phyloP scores from a whole-genome alignment of 2,888 invertebrate species.

The Leptinotarsa peninsularis region DNA sequence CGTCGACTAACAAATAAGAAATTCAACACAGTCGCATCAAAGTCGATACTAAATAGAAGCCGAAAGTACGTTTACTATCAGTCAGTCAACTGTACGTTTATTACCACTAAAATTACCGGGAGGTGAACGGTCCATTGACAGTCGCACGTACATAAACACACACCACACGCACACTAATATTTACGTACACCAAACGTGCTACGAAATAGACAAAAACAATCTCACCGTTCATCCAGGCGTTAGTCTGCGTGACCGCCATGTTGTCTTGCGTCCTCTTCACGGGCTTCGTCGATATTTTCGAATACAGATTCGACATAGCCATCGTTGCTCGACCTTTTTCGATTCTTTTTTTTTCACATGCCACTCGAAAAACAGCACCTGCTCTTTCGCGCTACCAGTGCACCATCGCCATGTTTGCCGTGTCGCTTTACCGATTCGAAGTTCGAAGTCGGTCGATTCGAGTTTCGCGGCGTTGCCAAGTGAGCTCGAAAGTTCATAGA shows the following conservation, averaged over 20 bases:
- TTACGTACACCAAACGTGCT: not conserved
- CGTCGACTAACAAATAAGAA: no score
- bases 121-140: not conserved
- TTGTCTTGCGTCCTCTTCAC: constrained; percentile 76
- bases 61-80: no score
- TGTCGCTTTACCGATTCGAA: not conserved
- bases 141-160: not conserved
- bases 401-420: not conserved
- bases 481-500: not conserved
- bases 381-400: not conserved
- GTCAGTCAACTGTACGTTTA: no score
- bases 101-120: no score
- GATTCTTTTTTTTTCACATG: not conserved
- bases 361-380: constrained; percentile 5
- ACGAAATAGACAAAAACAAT: constrained; percentile 28
- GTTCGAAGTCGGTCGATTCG: not conserved
- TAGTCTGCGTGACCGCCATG: constrained; percentile 83
- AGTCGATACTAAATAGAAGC: no score
- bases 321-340: constrained; percentile 54
- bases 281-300: constrained; percentile 80
- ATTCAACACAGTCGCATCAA: no score
- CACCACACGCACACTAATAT: not conserved
- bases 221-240: constrained; percentile 87
- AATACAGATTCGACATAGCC: constrained; percentile 83
- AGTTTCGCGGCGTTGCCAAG: not conserved